Evolutionary conservation across 2,888 invertebrate genomes (phyloP), one percentile per base, ranked within the genome.

Genomic region (Xestia ashworthii): DNA sequence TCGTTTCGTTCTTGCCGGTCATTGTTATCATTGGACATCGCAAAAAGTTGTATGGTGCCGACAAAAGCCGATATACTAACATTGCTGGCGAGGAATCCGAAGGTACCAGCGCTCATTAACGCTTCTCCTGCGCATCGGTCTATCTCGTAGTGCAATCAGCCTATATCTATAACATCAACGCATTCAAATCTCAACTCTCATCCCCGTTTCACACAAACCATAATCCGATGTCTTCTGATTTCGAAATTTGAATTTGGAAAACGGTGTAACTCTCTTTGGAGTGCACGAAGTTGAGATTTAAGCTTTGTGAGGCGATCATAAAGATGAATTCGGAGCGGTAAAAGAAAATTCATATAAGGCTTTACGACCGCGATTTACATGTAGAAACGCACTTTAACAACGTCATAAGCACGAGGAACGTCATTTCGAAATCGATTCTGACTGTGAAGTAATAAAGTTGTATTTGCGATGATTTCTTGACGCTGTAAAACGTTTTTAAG

Each of bases 1-100:
- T 87, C 84, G 78, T 69, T 74, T 78, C 86, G 79, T 83, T 84
- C 82, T 84, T 82, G 92, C 93, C 93, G 93, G 93, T 92, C 93
- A 93, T 94, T 94, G 94, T 95, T 95, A 96, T 96, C 96, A 95
- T 90, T 94, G 93, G 93, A 85, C 91, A 96, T 96, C 96, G 93
- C 96, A 96, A 96, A 96, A 96, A 96, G 93, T 92, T 90, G 91
- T 91, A 91, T 93, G 93, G 92, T 91, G 95, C 96, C 96, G 96
- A 96, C 96, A 96, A 96, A 96, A 95, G 96, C 94, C 92, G 94
- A 94, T 94, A 93, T 93, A 93, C 93, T 92, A 93, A 94, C 96
- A 94, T 95, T 90, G 93, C 95, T 93, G 92, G 88, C 84, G 78
- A 86, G 95, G 96, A 96, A 95, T 96, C 94, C 93, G 92, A 92